Evolutionary conservation across 1,140 invertebrate species (phyloP).

Genomic region (Babylonia areolata): DNA sequence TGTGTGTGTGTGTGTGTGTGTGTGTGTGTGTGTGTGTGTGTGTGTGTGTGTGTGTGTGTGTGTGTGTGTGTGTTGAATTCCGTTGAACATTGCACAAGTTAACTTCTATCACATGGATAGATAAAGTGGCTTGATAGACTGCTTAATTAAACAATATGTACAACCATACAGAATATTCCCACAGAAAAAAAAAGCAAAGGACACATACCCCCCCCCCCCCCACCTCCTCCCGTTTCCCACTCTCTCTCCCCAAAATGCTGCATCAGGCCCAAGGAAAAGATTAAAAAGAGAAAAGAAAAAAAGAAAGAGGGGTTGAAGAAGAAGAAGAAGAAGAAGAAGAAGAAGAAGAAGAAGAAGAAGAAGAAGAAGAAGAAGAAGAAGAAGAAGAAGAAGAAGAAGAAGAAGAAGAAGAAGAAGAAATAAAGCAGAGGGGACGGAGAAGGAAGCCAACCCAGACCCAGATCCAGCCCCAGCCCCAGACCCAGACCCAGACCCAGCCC

Average conservation of each 20-base stretch:
- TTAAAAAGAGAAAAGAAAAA: too few species aligned
- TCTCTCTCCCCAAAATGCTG: neutral
- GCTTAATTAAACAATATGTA: too few species aligned
- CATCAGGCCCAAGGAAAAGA: too few species aligned
- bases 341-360: too few species aligned
- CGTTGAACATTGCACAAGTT: neutral
- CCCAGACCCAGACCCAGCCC: neutral
- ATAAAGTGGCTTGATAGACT: too few species aligned
- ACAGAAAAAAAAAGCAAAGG: neutral
- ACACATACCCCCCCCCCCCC: neutral
- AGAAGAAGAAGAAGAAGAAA: too few species aligned
- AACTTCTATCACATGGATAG: neutral
- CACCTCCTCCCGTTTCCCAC: neutral
- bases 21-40: neutral
- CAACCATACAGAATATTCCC: neutral
- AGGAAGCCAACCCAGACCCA: neutral
- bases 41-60: neutral
- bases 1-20: neutral
- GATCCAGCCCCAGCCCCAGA: neutral
- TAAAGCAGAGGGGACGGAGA: too few species aligned
- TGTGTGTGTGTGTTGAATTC: neutral
- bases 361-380: too few species aligned
- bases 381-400: too few species aligned
- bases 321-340: too few species aligned
- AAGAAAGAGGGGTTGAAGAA: too few species aligned